Evolutionary conservation across 2,797 vertebrate species (phyloP).

Genomic region (Pipistrellus kuhlii): DNA sequence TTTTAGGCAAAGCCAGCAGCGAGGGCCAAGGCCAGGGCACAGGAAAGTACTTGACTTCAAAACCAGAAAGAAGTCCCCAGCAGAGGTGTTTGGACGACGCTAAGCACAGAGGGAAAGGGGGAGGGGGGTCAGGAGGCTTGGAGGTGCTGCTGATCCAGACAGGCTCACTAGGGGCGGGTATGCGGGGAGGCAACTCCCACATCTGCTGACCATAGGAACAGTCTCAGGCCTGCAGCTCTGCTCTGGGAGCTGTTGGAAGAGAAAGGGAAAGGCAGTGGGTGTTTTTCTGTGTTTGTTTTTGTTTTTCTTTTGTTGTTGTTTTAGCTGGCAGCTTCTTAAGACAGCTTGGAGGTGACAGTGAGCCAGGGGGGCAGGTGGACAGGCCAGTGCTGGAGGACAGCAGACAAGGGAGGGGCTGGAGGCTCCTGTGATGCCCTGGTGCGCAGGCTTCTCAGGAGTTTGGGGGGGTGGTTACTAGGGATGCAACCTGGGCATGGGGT

Average conservation of each 20-base stretch:
- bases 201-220: too few species aligned
- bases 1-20: neutral
- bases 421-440: neutral
- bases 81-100: neutral
- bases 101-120: neutral
- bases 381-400: neutral
- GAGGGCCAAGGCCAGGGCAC: neutral
- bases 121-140: neutral
- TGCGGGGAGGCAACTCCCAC: too few species aligned
- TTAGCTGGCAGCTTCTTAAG: neutral
- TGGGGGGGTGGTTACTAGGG: too few species aligned
- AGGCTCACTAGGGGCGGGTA: neutral
- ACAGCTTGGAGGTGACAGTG: neutral
- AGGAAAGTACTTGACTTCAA: constrained; percentile 27
- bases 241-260: too few species aligned
- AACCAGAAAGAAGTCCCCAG: neutral
- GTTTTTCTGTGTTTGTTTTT: too few species aligned
- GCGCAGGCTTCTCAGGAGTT: neutral
- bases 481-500: neutral
- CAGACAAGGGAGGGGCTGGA: rapidly evolving
- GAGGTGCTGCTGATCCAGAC: neutral
- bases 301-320: too few species aligned
- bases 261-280: too few species aligned
- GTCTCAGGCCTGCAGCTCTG: too few species aligned
- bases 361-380: neutral